phyloP scores from a whole-genome alignment of 2,113 vertebrate genomes.

The Tragelaphus strepsiceros region DNA sequence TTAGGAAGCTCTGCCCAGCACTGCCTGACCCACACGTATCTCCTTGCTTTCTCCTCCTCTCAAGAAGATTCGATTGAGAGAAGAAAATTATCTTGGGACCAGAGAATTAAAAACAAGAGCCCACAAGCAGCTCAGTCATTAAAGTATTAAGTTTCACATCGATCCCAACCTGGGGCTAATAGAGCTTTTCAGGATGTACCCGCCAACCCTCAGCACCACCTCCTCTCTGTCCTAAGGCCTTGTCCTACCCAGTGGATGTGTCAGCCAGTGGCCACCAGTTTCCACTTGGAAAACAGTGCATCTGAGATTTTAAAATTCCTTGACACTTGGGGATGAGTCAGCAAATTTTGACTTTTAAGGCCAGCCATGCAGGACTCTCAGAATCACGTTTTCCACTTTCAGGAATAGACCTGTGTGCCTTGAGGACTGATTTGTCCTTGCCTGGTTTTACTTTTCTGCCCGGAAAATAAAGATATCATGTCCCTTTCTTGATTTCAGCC shows the following conservation, averaged over 20 bases:
- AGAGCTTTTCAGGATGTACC: background rate
- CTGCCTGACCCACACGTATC: background rate
- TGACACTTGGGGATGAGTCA: background rate
- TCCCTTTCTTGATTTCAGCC: background rate
- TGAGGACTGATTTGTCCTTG: slow-evolving; percentile 46
- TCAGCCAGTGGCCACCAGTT: background rate
- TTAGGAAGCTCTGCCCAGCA: too few relatives aligned
- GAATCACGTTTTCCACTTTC: background rate
- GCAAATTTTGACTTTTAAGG: background rate
- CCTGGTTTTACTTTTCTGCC: slow-evolving; percentile 45
- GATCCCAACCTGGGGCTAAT: background rate
- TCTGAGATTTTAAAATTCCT: background rate
- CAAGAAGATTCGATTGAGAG: background rate
- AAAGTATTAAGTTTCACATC: slow-evolving; percentile 10
- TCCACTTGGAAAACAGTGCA: background rate
- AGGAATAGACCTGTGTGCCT: background rate
- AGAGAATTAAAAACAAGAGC: slow-evolving; percentile 26
- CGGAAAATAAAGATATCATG: slow-evolving; percentile 21
- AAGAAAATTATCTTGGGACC: background rate
- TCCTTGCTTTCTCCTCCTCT: background rate
- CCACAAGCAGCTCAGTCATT: background rate
- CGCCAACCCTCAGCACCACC: background rate
- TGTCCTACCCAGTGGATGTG: background rate
- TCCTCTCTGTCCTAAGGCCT: background rate
- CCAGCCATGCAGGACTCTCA: background rate